Base-by-base conservation (phyloP, 2,113 vertebrate genomes). In the Seriola quinqueradiata region DNA sequence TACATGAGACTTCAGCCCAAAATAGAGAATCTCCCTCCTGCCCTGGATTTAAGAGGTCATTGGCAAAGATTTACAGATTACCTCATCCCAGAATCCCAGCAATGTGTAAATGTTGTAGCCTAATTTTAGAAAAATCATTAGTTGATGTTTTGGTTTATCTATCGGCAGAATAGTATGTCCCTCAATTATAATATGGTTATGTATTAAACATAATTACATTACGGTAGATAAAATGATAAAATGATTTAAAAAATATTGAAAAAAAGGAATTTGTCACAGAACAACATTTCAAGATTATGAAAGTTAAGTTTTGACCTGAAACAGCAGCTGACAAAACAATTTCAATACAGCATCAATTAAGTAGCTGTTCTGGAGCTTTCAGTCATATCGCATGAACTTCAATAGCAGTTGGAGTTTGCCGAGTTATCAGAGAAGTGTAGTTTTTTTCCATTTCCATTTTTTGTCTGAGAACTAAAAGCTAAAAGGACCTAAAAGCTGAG, bases 1-100 rank as follows among this genome's bases (percentile, higher is more conserved):
- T 94, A 79, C 77, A 95, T 95, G 89, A 95, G 77, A 75, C 76
- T 86, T 77, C 64, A 67, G 67, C 90, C 90, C 64, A 86, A 95
- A 96, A 95, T 95, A 95, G 93, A 92, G 82, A 83, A 72, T 84
- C 77, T 85, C 83, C 86, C 79, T 87, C 81, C 75, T 79, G 74
- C 79, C 70, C 46, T 84, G 86, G 82, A 90, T 83, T 87, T 79
- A 79, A 83, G 86, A 85, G 81, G 88, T 89, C 86, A 91, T 48
- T 74, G 76, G 71, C 57, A 77, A 77, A 82, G 80, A 63, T 83
- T 77, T 64, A 76, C 74, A 72, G 54, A 90, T 90, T 50, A 90
- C 76, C 73, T 88, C 77, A 87, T 89, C 80, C 9, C 59, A 72
- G 58, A 75, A 71, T 82, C 64, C 68, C 38, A 48, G 77, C 8